Conservation (phyloP, 2,113 vertebrate genomes). For the Columba livia region DNA sequence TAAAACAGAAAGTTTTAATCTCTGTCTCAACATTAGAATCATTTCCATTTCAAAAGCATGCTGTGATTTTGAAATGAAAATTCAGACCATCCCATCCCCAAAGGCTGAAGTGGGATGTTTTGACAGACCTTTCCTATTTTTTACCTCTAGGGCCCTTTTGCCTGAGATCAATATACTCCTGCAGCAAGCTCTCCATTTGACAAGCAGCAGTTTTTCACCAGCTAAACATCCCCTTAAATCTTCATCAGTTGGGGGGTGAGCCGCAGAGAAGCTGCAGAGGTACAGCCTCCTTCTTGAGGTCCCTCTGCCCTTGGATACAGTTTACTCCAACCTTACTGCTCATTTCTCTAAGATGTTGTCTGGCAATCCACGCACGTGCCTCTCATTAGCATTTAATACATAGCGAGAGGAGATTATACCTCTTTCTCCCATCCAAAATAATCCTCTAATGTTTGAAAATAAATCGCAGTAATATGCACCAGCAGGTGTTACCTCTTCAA, state of each 20-base stretch:
- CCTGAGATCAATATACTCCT: not conserved
- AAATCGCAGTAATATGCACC: conserved; percentile 52
- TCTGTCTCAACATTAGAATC: not conserved
- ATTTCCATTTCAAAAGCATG: conserved; percentile 44
- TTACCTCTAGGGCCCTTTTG: not conserved
- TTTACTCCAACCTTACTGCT: not conserved
- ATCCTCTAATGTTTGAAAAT: conserved; percentile 59
- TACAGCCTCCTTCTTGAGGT: rapidly evolving
- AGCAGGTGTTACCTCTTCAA: conserved; percentile 66
- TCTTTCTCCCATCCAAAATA: conserved; percentile 9
- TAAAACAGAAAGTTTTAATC: not conserved
- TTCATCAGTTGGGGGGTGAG: rapidly evolving
- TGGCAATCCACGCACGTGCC: not conserved
- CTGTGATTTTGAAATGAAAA: conserved; percentile 35
- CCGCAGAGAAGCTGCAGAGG: not conserved
- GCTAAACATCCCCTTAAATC: not conserved
- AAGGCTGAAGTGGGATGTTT: not conserved
- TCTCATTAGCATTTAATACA: conserved; percentile 28
- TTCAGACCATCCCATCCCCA: not conserved
- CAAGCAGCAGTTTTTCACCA: not conserved
- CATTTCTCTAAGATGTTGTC: not conserved
- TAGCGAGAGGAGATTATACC: conserved; percentile 14
- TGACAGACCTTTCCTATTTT: not conserved
- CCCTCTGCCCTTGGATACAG: not conserved
- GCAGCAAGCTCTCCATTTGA: not conserved